Base-by-base conservation (phyloP, 2,888 invertebrate genomes). In the Lypha dubia region DNA sequence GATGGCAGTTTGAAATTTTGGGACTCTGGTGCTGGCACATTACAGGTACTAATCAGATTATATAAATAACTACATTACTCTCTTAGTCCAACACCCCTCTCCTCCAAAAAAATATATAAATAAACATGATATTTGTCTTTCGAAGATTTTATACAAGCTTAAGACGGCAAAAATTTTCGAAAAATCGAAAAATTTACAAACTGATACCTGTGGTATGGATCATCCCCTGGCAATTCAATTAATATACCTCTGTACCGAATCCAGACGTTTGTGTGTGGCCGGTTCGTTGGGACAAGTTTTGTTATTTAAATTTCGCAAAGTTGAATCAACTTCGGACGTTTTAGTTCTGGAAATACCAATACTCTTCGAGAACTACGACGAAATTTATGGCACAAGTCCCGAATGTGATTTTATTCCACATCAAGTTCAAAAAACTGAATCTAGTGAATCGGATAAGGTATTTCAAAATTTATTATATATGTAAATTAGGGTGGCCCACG, bases 1-100 rank as follows among this genome's bases (percentile, higher is more conserved):
- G 99, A 99, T 93, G 99, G 99, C 71, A 98, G 98, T 90, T 94
- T 99, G 79, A 99, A 99, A 93, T 99, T 99, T 93, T 99, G 99
- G 99, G 99, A 99, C 93, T 98, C 98, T 62, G 98, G 98, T 90
- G 98, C 98, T 73, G 98, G 98, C 87, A 97, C 97, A 86, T 94
- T 99, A 89, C 98, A 99, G 94, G 91, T 91, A 85, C 6, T 17
- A n/a, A n/a, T 58, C 1, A 15, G 1, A 28, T 4, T 28, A 28
- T 5, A 28, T 28, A 28, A 28, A 5, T 28, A 28, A n/a, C n/a
- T n/a, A n/a, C n/a, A n/a, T n/a, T n/a, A n/a, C n/a, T n/a, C n/a
- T n/a, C n/a, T n/a, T n/a, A n/a, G n/a, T n/a, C n/a, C n/a, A n/a
- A n/a, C n/a, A n/a, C n/a, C n/a, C n/a, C n/a, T n/a, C n/a, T n/a